A percentile compares a stretch with the other conserved stretches of the same genome.
These are phyloP conservation scores for Stomorhina lunata DNA, from an alignment of 2,888 invertebrate species.

Conservation along the genomic window DNA sequence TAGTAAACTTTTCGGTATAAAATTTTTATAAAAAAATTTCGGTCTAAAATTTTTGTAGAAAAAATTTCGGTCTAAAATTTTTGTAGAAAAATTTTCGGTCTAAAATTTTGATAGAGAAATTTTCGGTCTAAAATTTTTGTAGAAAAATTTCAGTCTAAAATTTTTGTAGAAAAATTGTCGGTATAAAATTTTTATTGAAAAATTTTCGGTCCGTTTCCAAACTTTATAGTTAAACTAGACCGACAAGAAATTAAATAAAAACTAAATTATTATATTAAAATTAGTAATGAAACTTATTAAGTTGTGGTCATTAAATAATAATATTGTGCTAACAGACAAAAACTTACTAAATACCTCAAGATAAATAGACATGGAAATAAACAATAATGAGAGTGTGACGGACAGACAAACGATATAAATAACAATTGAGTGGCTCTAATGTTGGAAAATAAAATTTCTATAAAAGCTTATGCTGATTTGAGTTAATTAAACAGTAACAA, in stretches of 20 bases:
- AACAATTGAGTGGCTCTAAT: background rate
- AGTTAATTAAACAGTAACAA: conserved; percentile 41
- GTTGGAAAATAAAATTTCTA: conserved; percentile 12
- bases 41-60: too few species aligned
- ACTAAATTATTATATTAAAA: conserved; percentile 2
- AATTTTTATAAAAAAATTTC: too few species aligned
- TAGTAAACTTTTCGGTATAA: too few species aligned
- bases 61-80: too few species aligned
- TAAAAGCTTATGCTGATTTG: conserved; percentile 6
- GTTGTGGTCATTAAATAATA: conserved; percentile 36
- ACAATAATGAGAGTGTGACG: too few species aligned
- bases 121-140: too few species aligned
- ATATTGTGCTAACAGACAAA: conserved; percentile 10
- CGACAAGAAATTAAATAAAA: background rate
- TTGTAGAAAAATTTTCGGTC: too few species aligned
- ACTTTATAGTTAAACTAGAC: background rate
- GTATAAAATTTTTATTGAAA: conserved; percentile 14
- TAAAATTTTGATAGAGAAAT: too few species aligned
- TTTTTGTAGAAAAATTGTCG: too few species aligned
- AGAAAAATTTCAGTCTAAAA: too few species aligned
- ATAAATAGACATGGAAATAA: background rate
- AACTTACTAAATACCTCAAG: conserved; percentile 6
- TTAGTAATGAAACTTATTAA: conserved; percentile 43
- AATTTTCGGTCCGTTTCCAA: background rate
- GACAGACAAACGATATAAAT: background rate